These are phyloP conservation scores for Leptarthrus brevirostris DNA, from an alignment of 2,888 invertebrate species.

Conservation along the genomic window DNA sequence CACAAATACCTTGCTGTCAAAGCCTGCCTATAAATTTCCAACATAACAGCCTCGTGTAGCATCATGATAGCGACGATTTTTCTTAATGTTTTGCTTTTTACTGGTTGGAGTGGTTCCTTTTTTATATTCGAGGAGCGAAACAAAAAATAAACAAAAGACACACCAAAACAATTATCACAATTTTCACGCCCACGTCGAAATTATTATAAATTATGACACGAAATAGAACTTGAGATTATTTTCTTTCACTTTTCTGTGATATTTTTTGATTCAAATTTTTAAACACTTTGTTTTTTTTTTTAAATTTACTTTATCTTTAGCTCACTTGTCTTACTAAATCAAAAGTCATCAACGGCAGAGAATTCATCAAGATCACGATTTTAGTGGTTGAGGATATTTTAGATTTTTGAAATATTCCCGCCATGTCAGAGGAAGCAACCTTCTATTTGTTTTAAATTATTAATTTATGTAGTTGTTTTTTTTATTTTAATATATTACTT, in stretches of 20 bases:
- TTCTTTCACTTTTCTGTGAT: constrained; percentile 4
- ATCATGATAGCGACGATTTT: constrained; percentile 62
- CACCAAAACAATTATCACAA: constrained; percentile 36
- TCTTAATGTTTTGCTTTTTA: constrained; percentile 8
- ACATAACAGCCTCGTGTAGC: constrained; percentile 68
- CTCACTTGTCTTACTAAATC: constrained; percentile 43
- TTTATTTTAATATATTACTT: no score
- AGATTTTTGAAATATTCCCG: constrained; percentile 35
- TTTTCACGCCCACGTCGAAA: constrained; percentile 24
- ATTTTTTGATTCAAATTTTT: constrained; percentile 3
- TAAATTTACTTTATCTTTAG: neutral
- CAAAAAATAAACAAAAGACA: neutral
- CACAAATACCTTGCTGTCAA: constrained; percentile 66
- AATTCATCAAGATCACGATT: constrained; percentile 34
- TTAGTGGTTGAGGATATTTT: constrained; percentile 12
- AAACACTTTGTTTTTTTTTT: neutral
- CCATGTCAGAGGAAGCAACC: neutral
- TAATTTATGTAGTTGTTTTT: no score
- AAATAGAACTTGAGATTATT: constrained; percentile 1
- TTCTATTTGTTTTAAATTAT: no score
- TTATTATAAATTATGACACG: constrained; percentile 29
- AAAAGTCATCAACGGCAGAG: constrained; percentile 26
- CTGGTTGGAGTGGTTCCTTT: neutral
- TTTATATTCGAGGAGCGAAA: neutral
- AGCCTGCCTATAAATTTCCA: constrained; percentile 68